Base-by-base conservation (phyloP, 1,140 invertebrate species). In the Cotesia chilonis region DNA sequence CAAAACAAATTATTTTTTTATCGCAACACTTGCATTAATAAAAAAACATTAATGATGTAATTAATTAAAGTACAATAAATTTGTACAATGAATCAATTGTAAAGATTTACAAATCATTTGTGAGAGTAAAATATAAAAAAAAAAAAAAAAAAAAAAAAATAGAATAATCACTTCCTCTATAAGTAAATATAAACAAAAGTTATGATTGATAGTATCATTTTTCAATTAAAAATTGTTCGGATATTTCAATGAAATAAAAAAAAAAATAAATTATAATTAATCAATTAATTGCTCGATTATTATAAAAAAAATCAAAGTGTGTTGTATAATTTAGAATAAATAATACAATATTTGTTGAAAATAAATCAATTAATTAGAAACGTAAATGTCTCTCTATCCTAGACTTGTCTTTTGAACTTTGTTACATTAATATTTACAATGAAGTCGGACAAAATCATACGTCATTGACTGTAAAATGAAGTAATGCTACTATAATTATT, bases 71-170 rank as follows among this genome's bases (percentile, higher is more conserved):
- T 17, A 12, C 5, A 2, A n/a, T 47, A 65, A 65, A 17, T 41
- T 47, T 47, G 47, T 51, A 65, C 70, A 77, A 76, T 70, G 52
- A 67, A 47, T 77, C 72, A 67, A 71, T 68, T 51, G 68, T 74
- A 76, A 55, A 65, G 70, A 35, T 71, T 41, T 65, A 60, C 38
- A 61, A 76, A 76, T 76, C 70, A 79, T 69, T 74, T 76, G 64
- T 77, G 2, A 17, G 1, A 28, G 28, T 55, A 14, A 14, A 60
- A 68, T 55, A 73, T 12, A 71, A 66, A 57, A 41, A 51, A 71
- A 14, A 54, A 64, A 41, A 37, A n/a, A n/a, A n/a, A n/a, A 14
- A 14, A 14, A 14, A 14, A 14, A 14, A 61, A 35, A 68, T n/a
- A 35, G 61, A 69, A 70, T 35, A 74, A 57, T 36, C 54, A 55